These are phyloP conservation scores for Papilio xuthus DNA, from an alignment of 1,140 invertebrate species.

Conservation along the genomic window DNA sequence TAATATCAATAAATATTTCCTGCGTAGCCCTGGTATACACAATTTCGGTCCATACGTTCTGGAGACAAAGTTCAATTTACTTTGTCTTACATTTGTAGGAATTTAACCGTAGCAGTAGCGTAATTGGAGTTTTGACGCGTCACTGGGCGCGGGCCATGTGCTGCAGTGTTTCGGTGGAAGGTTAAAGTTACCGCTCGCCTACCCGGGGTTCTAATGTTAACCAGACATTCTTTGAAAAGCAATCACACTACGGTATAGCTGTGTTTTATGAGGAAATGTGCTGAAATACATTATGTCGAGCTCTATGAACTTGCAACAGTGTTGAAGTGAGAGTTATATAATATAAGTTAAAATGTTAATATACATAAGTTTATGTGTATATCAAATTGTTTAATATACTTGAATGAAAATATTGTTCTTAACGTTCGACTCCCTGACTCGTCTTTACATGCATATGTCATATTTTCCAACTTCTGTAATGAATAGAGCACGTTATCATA, in stretches of 20 bases:
- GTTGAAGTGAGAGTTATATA: no score
- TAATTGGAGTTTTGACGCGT: slow-evolving; percentile 30
- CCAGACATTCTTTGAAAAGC: slow-evolving; percentile 22
- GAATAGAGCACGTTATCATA: no score
- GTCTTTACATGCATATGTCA: no score
- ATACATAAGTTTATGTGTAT: no score
- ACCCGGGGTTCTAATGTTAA: neutral
- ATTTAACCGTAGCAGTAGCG: slow-evolving; percentile 13
- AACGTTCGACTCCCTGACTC: no score
- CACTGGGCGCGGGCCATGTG: slow-evolving; percentile 21
- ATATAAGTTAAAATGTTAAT: no score
- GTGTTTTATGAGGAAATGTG: neutral
- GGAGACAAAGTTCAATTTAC: slow-evolving; percentile 14
- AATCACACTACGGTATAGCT: neutral
- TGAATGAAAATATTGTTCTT: no score
- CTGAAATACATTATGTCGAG: neutral
- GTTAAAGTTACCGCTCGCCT: slow-evolving; percentile 18
- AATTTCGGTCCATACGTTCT: neutral
- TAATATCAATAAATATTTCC: slow-evolving; percentile 42
- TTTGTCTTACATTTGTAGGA: neutral
- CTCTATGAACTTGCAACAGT: neutral
- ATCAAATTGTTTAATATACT: no score
- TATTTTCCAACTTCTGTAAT: no score
- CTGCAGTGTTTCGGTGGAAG: slow-evolving; percentile 16
- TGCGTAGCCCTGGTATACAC: neutral